phyloP scores from a whole-genome alignment of 2,888 invertebrate genomes.

The Abscondita cerata region DNA sequence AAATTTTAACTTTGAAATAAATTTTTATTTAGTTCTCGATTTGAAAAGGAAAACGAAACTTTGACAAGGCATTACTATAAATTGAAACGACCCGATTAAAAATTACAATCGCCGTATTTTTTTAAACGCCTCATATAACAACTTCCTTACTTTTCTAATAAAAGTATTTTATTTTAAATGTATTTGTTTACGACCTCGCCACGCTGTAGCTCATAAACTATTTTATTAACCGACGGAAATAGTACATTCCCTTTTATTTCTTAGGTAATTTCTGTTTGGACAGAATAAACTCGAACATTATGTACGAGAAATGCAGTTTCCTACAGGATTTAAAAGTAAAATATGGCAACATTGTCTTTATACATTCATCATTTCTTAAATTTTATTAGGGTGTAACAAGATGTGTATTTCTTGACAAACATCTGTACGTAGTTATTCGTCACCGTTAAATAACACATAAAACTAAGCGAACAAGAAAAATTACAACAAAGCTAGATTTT shows the following conservation, averaged over 20 bases:
- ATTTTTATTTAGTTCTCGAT: slow-evolving; percentile 38
- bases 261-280: slow-evolving; percentile 32
- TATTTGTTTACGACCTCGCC: slow-evolving; percentile 33
- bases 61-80: slow-evolving; percentile 22
- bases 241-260: slow-evolving; percentile 33
- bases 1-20: slow-evolving; percentile 41
- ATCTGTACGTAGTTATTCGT: too few species aligned
- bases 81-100: slow-evolving; percentile 9
- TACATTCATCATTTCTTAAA: slow-evolving; percentile 1
- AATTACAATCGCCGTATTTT: not conserved
- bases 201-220: slow-evolving; percentile 34
- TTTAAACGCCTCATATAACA: slow-evolving; percentile 25
- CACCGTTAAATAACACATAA: too few species aligned
- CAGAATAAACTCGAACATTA: slow-evolving; percentile 18
- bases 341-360: slow-evolving; percentile 2
- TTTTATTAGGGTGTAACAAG: too few species aligned
- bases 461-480: too few species aligned
- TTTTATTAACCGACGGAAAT: slow-evolving; percentile 34
- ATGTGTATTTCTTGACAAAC: too few species aligned
- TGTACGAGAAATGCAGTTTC: slow-evolving; percentile 5
- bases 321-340: not conserved
- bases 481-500: too few species aligned
- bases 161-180: slow-evolving; percentile 35
- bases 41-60: slow-evolving; percentile 20
- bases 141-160: slow-evolving; percentile 31